Percentiles rank a stretch among this genome's conserved stretches.
Conservation (phyloP, 1,140 invertebrate genomes). For the Sminthurides bifidus region DNA sequence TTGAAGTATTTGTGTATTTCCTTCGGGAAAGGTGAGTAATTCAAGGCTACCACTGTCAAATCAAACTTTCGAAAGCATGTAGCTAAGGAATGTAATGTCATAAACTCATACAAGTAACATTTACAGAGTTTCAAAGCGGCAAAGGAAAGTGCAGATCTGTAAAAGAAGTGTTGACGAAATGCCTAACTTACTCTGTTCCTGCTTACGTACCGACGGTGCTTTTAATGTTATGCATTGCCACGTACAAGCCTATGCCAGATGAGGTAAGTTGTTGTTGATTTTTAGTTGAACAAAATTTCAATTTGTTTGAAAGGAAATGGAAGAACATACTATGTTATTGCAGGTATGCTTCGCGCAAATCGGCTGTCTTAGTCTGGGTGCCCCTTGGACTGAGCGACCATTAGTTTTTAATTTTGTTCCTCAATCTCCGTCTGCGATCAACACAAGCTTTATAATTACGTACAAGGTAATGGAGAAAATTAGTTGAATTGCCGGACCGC, state of each 20-base stretch:
- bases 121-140: not conserved
- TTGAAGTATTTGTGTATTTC: constrained; percentile 2
- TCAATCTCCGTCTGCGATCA: constrained; percentile 12
- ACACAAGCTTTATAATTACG: constrained; percentile 11
- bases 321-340: not conserved
- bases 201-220: constrained; percentile 4
- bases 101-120: not conserved
- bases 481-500: no score
- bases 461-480: constrained; percentile 8
- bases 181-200: not conserved
- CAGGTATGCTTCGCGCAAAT: constrained; percentile 15
- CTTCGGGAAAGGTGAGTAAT: not conserved
- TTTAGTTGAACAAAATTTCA: not conserved
- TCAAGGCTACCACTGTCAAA: no score
- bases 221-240: constrained; percentile 3
- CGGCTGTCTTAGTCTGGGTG: constrained; percentile 5
- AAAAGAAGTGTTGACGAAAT: no score
- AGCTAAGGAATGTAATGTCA: not conserved
- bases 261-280: constrained; percentile 1
- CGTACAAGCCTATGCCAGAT: constrained; percentile 8
- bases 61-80: not conserved
- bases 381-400: constrained; percentile 14
- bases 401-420: constrained; percentile 16
- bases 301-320: no score
- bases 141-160: not conserved